Percentiles rank a stretch among this genome's conserved stretches.
Evolutionary conservation across 1,140 invertebrate species (phyloP).

Genomic region (Schlechtendalia chinensis): DNA sequence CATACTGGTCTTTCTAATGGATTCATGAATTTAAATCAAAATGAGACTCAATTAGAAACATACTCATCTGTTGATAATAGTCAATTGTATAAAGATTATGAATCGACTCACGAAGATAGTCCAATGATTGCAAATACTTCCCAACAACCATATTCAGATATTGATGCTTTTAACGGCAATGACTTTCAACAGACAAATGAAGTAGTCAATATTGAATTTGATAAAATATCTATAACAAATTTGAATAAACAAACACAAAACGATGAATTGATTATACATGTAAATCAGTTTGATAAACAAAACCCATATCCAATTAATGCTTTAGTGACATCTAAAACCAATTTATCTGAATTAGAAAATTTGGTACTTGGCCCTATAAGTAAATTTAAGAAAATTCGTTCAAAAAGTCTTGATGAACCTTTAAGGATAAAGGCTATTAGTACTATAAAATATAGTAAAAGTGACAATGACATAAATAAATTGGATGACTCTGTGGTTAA

Average conservation of each 20-base stretch:
- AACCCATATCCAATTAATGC: too few relatives aligned
- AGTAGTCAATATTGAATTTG: background rate
- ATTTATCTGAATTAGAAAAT: background rate
- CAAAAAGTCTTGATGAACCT: slow-evolving; percentile 28
- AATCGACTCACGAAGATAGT: background rate
- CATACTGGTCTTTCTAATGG: background rate
- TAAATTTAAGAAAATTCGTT: background rate
- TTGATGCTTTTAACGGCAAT: background rate
- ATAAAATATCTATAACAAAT: background rate
- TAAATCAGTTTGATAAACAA: too few relatives aligned
- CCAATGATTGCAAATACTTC: too few relatives aligned
- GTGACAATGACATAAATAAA: slow-evolving; percentile 4
- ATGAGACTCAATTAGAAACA: background rate
- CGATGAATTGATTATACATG: background rate
- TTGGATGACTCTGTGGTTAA: background rate
- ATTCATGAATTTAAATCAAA: background rate
- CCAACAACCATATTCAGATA: background rate
- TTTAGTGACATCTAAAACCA: too few relatives aligned
- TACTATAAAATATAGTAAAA: slow-evolving; percentile 17
- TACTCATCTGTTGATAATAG: background rate
- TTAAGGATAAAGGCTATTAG: background rate
- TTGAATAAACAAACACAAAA: background rate
- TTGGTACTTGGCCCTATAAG: background rate
- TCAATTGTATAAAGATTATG: background rate
- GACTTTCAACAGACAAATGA: background rate